These are phyloP conservation scores for Eufriesea mexicana DNA, from an alignment of 1,140 invertebrate genomes.

Conservation along the genomic window DNA sequence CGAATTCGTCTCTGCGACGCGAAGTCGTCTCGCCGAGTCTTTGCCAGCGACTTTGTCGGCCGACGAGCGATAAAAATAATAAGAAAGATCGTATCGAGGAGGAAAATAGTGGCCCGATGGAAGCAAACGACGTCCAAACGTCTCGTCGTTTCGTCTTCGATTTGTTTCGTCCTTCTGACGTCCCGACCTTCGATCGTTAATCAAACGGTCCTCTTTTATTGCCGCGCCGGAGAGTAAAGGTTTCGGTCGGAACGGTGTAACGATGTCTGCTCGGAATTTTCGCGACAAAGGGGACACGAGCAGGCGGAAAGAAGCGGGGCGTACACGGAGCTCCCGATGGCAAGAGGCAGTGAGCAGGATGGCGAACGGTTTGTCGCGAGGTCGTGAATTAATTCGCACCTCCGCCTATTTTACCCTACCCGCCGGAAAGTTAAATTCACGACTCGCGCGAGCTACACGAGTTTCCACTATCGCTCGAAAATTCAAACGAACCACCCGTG, in stretches of 20 bases:
- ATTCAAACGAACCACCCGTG: slow-evolving; percentile 68
- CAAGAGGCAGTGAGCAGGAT: background rate
- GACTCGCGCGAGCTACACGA: slow-evolving; percentile 67
- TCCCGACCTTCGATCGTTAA: background rate
- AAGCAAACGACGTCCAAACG: background rate
- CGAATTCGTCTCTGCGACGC: background rate
- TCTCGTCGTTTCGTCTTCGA: background rate
- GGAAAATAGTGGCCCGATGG: too few species aligned
- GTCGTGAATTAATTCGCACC: slow-evolving; percentile 69
- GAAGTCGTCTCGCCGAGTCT: background rate
- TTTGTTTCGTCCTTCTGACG: background rate
- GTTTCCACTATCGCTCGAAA: slow-evolving; percentile 72
- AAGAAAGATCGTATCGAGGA: background rate
- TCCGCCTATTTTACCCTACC: slow-evolving; percentile 23
- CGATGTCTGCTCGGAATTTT: background rate
- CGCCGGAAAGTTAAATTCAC: slow-evolving; percentile 68
- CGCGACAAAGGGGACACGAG: background rate
- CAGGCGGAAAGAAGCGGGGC: background rate
- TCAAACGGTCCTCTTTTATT: background rate
- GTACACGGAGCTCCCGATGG: background rate
- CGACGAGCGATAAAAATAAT: slow-evolving; percentile 27
- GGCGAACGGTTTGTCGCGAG: slow-evolving; percentile 65
- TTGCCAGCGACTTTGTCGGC: background rate
- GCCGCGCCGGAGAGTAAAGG: too few species aligned
- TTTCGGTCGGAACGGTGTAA: too few species aligned